Percentiles rank a stretch among this genome's conserved stretches.
These are phyloP conservation scores for Drosophila kikkawai DNA, from an alignment of 1,140 invertebrate genomes.

Conservation along the genomic window DNA sequence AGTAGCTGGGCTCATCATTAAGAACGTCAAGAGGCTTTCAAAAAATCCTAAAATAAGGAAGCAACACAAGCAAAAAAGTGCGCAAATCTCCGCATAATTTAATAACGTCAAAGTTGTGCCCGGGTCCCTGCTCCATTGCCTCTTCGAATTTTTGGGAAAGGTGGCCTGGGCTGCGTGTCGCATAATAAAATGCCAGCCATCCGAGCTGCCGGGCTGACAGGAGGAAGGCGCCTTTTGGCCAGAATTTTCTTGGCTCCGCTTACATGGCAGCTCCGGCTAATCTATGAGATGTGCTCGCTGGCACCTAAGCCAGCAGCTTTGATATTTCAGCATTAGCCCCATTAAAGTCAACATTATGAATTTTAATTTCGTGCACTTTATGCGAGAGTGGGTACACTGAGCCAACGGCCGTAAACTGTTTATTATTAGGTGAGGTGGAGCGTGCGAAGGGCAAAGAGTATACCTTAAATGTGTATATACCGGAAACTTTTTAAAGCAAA, in stretches of 20 bases:
- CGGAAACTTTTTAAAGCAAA: neutral
- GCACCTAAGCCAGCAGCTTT: slow-evolving; percentile 65
- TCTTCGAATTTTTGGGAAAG: slow-evolving; percentile 31
- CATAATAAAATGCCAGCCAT: slow-evolving; percentile 65
- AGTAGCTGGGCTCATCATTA: slow-evolving; percentile 69
- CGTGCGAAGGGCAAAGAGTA: neutral
- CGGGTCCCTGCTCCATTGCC: slow-evolving; percentile 27
- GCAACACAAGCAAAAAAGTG: slow-evolving; percentile 46
- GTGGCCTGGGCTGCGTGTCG: slow-evolving; percentile 62
- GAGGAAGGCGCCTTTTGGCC: slow-evolving; percentile 44
- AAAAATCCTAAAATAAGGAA: slow-evolving; percentile 28
- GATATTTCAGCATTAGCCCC: slow-evolving; percentile 71
- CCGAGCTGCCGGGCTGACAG: slow-evolving; percentile 29
- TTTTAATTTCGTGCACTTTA: slow-evolving; percentile 65
- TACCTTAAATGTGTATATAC: neutral
- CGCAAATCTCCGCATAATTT: slow-evolving; percentile 79
- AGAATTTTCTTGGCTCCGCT: slow-evolving; percentile 39
- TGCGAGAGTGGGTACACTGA: slow-evolving; percentile 30
- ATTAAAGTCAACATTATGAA: slow-evolving; percentile 77
- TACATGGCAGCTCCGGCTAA: slow-evolving; percentile 62
- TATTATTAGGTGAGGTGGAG: neutral
- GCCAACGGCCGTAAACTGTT: slow-evolving; percentile 5
- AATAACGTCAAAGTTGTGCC: slow-evolving; percentile 69
- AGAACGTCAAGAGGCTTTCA: slow-evolving; percentile 70
- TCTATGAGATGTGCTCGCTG: slow-evolving; percentile 67